A percentile compares a stretch with the other conserved stretches of the same genome.
phyloP scores from a whole-genome alignment of 2,113 vertebrate genomes.

The Pedionomus torquatus region DNA sequence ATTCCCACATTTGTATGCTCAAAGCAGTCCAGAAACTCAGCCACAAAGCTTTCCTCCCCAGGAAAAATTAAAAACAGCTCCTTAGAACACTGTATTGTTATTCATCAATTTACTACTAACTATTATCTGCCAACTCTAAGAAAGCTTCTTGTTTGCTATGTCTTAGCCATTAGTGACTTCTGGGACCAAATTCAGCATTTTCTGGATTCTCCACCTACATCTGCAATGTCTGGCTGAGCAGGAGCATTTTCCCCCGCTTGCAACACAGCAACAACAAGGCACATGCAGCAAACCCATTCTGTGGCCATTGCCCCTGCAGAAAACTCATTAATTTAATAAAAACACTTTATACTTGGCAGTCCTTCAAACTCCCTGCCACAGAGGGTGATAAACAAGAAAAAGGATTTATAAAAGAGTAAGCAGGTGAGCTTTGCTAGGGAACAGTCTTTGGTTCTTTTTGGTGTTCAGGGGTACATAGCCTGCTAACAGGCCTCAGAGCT shows the following conservation, averaged over 20 bases:
- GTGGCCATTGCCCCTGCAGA: neutral
- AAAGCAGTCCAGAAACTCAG: neutral
- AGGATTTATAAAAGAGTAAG: neutral
- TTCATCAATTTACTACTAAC: neutral
- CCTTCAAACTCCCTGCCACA: neutral
- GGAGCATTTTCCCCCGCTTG: too few species aligned
- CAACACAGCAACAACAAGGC: neutral
- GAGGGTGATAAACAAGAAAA: neutral
- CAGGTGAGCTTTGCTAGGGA: neutral
- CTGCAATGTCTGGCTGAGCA: neutral
- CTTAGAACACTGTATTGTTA: neutral
- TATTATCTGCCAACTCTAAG: neutral
- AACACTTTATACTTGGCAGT: neutral
- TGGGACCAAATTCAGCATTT: neutral
- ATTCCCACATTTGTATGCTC: neutral
- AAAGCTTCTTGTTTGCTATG: neutral
- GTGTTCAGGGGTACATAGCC: neutral
- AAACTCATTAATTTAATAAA: neutral
- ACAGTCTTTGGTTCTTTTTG: neutral
- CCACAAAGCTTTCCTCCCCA: neutral
- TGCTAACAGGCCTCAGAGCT: neutral
- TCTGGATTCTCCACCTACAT: neutral
- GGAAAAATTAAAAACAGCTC: neutral
- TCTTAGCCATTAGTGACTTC: neutral
- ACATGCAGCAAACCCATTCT: neutral